Base-by-base conservation (phyloP, 2,888 invertebrate genomes). In the Hemicrepidius hirtus region DNA sequence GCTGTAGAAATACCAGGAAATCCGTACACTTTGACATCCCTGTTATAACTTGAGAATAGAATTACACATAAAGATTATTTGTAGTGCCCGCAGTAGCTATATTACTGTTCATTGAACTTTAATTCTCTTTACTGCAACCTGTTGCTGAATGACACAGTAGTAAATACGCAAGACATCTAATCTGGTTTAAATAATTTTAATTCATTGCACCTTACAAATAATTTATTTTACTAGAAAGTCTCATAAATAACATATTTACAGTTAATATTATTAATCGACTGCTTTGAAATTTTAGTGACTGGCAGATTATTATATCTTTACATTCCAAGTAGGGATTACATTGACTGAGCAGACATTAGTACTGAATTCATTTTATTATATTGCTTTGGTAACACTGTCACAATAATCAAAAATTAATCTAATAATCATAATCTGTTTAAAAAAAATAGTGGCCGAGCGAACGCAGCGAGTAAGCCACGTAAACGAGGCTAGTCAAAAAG, bases 51-150 rank as follows among this genome's bases (percentile, higher is more conserved):
- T 40, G 16, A 49, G 60, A 68, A 68, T 68, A 41, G 46, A 57
- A 68, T 68, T 68, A 68, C 68, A 68, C 68, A 35, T 55, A 59
- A 59, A 67, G 40, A 41, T 24, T 57, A 67, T 67, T 59, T 59
- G 67, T 59, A 68, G 46, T 35, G 37, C 5, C 32, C 28, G 18
- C 21, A 13, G 41, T 66, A 53, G 55, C 55, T 55, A 24, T 55
- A 24, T 53, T 40, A 13, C 66, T 66, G 66, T 66, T 66, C 66
- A 40, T 55, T 66, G 66, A 66, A 66, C 66, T 66, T 55, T 37
- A 66, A 37, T 65, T 63, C 6, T 53, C 16, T 50, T 53, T 65
- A 28, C 21, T 35, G 24, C 44, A 55, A 55, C 40, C 44, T 53
- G 41, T 55, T 66, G 18, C 55, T 37, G 49, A 53, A 37, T 65